Conservation (phyloP, 2,888 invertebrate genomes). For the Spodoptera exigua region DNA sequence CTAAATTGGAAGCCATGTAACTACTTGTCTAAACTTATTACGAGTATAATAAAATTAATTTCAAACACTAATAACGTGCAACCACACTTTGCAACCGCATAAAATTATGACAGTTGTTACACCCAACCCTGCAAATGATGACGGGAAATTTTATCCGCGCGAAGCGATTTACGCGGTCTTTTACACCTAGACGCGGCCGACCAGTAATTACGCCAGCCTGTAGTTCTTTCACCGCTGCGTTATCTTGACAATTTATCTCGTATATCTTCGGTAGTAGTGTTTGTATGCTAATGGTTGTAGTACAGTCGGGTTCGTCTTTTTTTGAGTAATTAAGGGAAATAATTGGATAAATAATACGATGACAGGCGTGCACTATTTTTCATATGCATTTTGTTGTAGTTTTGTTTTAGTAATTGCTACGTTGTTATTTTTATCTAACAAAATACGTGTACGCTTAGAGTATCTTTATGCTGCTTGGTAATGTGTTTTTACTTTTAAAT, state of each 20-base stretch:
- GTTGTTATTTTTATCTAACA: slow-evolving; percentile 19
- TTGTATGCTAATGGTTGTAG: slow-evolving; percentile 81
- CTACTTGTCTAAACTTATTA: slow-evolving; percentile 42
- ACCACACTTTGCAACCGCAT: slow-evolving; percentile 51
- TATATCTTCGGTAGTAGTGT: slow-evolving; percentile 79
- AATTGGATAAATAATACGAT: slow-evolving; percentile 45
- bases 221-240: slow-evolving; percentile 78
- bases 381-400: slow-evolving; percentile 19
- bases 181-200: slow-evolving; percentile 65
- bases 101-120: slow-evolving; percentile 57
- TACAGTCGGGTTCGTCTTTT: slow-evolving; percentile 60
- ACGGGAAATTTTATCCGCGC: slow-evolving; percentile 49
- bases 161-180: slow-evolving; percentile 59
- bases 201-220: slow-evolving; percentile 76
- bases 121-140: slow-evolving; percentile 50
- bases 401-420: slow-evolving; percentile 21
- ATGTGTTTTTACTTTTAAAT: neutral
- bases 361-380: slow-evolving; percentile 40
- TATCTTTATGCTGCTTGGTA: neutral
- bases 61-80: slow-evolving; percentile 45
- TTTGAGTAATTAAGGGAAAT: slow-evolving; percentile 55
- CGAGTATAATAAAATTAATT: slow-evolving; percentile 55
- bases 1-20: slow-evolving; percentile 23
- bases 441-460: neutral
- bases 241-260: slow-evolving; percentile 85